Conservation (phyloP, 2,888 invertebrate genomes). For the Cotesia congregata region DNA sequence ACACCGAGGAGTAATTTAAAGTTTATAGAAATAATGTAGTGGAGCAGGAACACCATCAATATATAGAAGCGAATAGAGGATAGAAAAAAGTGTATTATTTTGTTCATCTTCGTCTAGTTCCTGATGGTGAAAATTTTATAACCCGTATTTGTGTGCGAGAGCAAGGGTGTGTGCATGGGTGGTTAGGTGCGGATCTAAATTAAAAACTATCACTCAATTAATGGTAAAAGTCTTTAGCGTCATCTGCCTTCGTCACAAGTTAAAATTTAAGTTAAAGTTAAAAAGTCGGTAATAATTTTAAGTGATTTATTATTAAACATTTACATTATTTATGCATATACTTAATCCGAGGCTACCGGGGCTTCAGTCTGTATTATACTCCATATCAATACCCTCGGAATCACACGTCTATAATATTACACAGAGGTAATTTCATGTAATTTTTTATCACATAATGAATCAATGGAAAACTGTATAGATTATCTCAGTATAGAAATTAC, state of each 20-base stretch:
- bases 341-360: too few relatives aligned
- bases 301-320: neutral
- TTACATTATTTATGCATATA: too few relatives aligned
- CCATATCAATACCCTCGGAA: too few relatives aligned
- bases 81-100: neutral
- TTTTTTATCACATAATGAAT: too few relatives aligned
- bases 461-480: too few relatives aligned
- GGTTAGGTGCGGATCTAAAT: neutral
- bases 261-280: neutral
- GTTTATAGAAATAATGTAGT: neutral
- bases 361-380: too few relatives aligned
- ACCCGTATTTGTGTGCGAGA: neutral
- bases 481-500: too few relatives aligned
- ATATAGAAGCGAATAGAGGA: neutral
- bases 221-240: neutral
- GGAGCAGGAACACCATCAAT: neutral
- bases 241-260: neutral
- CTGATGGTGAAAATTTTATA: neutral
- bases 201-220: neutral
- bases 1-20: neutral
- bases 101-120: neutral
- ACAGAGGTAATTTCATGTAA: too few relatives aligned
- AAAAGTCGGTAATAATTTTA: neutral
- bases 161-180: neutral
- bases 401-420: too few relatives aligned